phyloP scores from a whole-genome alignment of 2,797 vertebrate genomes.

The Pipistrellus kuhlii region DNA sequence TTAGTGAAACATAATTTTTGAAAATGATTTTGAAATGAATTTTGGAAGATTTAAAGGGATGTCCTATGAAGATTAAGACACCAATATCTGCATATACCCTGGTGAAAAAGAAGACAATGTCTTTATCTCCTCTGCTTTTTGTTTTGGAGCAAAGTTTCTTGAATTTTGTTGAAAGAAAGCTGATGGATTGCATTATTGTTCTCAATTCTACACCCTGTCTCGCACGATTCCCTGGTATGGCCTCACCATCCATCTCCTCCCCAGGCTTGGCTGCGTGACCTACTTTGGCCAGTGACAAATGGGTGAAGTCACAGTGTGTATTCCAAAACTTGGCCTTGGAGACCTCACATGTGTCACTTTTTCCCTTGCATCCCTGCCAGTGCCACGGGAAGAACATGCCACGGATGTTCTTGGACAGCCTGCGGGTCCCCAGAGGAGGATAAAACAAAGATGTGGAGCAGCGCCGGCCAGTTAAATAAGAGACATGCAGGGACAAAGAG shows the following conservation, averaged over 20 bases:
- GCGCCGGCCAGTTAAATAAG: not conserved
- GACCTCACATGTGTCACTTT: not conserved
- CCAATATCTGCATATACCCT: not conserved
- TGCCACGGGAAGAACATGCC: not conserved
- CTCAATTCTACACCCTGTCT: not conserved
- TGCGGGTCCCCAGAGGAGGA: not conserved
- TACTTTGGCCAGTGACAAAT: not conserved
- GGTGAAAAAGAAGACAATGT: not conserved
- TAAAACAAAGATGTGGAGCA: not conserved
- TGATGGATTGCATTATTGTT: not conserved
- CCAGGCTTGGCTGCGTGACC: not conserved
- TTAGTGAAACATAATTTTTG: not conserved
- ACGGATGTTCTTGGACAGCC: not conserved
- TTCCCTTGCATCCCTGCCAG: not conserved
- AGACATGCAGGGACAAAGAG: not conserved
- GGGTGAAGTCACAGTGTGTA: not conserved
- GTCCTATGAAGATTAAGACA: not conserved
- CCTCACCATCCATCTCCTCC: not conserved
- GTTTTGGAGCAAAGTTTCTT: not conserved
- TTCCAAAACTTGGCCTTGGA: not conserved
- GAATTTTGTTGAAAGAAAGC: not conserved
- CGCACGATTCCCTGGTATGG: not conserved
- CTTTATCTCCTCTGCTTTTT: not conserved
- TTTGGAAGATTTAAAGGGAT: too few species aligned
- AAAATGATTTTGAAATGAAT: not conserved